Base-by-base conservation (phyloP, 2,797 vertebrate species). In the Sebastiscus albofasciatus region DNA sequence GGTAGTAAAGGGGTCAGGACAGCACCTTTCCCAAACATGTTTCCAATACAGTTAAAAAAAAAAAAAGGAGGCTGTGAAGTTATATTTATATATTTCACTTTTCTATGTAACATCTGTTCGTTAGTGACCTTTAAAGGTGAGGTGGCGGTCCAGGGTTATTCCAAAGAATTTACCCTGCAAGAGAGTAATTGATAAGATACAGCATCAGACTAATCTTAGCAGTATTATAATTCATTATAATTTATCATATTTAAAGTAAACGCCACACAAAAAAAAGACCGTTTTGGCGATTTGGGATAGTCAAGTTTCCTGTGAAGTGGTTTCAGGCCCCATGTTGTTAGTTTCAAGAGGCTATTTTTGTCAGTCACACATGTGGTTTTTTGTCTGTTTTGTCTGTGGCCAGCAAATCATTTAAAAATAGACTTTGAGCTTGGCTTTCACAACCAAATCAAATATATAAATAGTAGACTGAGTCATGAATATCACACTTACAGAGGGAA, bases 1-100 rank as follows among this genome's bases (percentile, higher is more conserved):
- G 29, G 39, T 83, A 89, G 64, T 46, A 66, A 94, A 68, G 91
- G 90, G 94, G 94, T 95, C 93, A 95, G 92, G 83, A 80, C 82
- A 84, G 77, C 83, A 79, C 80, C 73, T 79, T 78, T 90, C 79
- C 89, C 69, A 82, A 88, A 84, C 33, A 76, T 54, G 42, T 82
- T 94, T 92, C 92, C 93, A 94, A 59, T 79, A 72, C 85, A 86
- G 80, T 90, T 86, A 7, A 27, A 70, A 56, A 42, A 46, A 49
- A 54, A 61, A 74, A 77, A 80, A 66, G 18, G 14, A 68, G 55
- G 52, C 13, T 22, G 31, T 70, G 66, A 62, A 13, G 75, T 68
- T 70, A 34, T 29, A 39, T 56, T 39, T 75, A 11, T 61, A n/a
- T 61, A 20, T 67, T 42, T 78, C 20, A 34, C 33, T 69, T 64